Conservation (phyloP, 2,888 invertebrate species). For the Nycteola revayana region DNA sequence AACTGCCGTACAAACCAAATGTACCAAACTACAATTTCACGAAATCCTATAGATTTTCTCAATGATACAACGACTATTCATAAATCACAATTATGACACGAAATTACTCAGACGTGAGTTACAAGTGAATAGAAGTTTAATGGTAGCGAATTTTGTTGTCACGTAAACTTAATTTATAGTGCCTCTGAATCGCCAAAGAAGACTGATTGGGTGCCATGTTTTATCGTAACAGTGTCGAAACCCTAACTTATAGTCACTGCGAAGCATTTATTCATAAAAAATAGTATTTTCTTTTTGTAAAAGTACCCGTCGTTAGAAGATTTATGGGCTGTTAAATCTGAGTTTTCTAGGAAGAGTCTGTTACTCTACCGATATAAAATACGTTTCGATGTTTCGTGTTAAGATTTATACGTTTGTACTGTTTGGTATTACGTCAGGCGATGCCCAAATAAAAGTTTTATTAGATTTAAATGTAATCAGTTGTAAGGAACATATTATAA, state of each 20-base stretch:
- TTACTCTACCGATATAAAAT: slow-evolving; percentile 8
- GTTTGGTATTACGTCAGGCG: neutral
- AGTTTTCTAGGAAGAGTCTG: slow-evolving; percentile 16
- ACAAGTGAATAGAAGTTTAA: no score
- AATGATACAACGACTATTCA: no score
- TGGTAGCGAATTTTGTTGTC: slow-evolving; percentile 7
- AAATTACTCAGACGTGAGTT: no score
- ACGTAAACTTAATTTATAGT: slow-evolving; percentile 6
- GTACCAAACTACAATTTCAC: no score
- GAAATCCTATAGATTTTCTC: no score
- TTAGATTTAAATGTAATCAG: no score
- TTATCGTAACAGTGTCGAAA: slow-evolving; percentile 6
- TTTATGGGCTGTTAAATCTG: slow-evolving; percentile 20
- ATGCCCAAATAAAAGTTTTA: no score
- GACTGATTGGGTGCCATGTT: slow-evolving; percentile 16
- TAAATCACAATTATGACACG: no score
- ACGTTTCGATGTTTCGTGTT: slow-evolving; percentile 1
- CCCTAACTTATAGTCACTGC: slow-evolving; percentile 6
- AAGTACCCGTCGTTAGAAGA: slow-evolving; percentile 4
- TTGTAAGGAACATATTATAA: no score
- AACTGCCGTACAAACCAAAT: no score
- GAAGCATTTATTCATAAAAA: slow-evolving; percentile 18
- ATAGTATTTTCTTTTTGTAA: slow-evolving; percentile 12
- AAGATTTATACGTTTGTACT: slow-evolving; percentile 5
- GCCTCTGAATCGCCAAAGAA: slow-evolving; percentile 15